Base-by-base conservation (phyloP, 2,113 vertebrate species). In the Corydoras maculifer region DNA sequence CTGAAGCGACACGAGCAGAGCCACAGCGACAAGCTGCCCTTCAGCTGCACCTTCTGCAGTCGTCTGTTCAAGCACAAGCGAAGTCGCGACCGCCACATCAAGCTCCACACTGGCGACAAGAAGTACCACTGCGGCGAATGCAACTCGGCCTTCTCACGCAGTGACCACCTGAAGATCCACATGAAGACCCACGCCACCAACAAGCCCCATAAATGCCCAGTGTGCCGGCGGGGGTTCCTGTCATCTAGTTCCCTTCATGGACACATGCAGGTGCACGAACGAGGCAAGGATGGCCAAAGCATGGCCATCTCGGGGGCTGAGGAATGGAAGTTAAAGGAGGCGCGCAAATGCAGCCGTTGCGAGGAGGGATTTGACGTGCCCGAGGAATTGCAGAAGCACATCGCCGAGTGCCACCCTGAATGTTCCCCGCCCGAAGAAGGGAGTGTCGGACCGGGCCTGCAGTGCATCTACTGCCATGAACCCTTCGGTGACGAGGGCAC, bases 131-230 rank as follows among this genome's bases (percentile, higher is more conserved):
- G 97, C 79, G 94, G 93, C 0, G 96, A 98, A 69, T 99, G 97
- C 59, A 94, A 98, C 13, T 96, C 97, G 0, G 94, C 97, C 0
- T 99, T 99, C 86, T 99, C 97, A 43, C 92, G 97, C 79, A 98
- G 96, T 0, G 97, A 99, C 83, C 97, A 98, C 81, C 91, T 99
- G 60, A 99, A 98, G 88, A 99, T 99, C 83, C 97, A 99, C 87
- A 90, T 98, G 88, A 99, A 98, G 92, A 99, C 97, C 68, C 97
- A 99, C 90, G 93, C 94, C 0, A 94, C 96, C 84, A 94, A 94
- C 92, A 99, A 98, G 91, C 96, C 96, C 87, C 96, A 98, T 84
- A 97, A 97, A 86, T 99, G 97, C 91, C 93, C 94, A 79, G 94
- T 99, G 88, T 99, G 97, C 83, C 92, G 93, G 14, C 88, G 97